Evolutionary conservation across 2,888 invertebrate genomes (phyloP), one percentile per base, ranked within the genome.

Genomic region (Tillus elongatus): DNA sequence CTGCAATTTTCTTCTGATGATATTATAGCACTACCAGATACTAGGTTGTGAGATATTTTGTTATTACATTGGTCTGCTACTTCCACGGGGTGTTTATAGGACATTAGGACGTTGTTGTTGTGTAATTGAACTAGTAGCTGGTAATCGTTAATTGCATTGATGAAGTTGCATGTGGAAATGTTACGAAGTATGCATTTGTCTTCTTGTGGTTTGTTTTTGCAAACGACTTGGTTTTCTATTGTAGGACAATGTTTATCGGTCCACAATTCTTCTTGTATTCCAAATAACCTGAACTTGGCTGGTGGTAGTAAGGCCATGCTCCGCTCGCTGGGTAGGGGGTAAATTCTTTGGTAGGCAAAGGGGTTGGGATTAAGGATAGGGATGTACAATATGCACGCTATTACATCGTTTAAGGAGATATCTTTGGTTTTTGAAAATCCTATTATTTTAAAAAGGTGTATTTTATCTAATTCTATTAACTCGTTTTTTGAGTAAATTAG

Each of bases 341-440:
- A 29, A 11, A 29, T 11, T 29, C 10, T 29, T 29, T 29, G 30
- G 30, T 29, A 29, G 6, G 9, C 6, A 29, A n/a, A 29, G n/a
- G 30, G 11, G 11, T 8, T 29, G 11, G 30, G 30, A 19, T 19
- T 19, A 19, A 19, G 6, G n/a, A 19, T 9, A 6, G 24, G 24
- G 24, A 19, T 19, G 24, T 19, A 19, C n/a, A 19, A 19, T 19
- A 19, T 19, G 24, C n/a, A n/a, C n/a, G n/a, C n/a, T 19, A 19
- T 29, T 11, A 29, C 9, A n/a, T 29, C 10, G 6, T 29, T 11
- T 8, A 29, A 6, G 6, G 30, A 29, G 11, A 29, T 11, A 10
- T 8, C 11, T 29, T 11, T 29, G 6, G 10, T 8, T 29, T 29
- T 29, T 6, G 30, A 29, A 29, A 29, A 29, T 11, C 10, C 30